Percentiles rank a stretch among this genome's conserved stretches.
These are phyloP conservation scores for Drosophila paranaensis DNA, from an alignment of 2,888 invertebrate species.

Conservation along the genomic window DNA sequence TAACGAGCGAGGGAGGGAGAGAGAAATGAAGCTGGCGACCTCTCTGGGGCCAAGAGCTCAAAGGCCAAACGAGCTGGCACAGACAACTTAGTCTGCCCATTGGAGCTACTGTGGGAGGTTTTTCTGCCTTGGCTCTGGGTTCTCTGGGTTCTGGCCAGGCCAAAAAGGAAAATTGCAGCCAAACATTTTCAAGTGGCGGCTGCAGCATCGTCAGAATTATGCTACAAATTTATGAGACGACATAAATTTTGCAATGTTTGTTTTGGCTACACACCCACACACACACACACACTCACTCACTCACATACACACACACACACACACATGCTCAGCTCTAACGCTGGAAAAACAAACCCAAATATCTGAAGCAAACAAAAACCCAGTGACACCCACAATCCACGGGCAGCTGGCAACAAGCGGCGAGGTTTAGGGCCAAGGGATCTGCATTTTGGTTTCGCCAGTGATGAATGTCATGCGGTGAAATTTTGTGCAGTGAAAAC, in stretches of 20 bases:
- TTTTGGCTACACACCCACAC: slow-evolving; percentile 63
- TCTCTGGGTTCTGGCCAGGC: slow-evolving; percentile 9
- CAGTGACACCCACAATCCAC: slow-evolving; percentile 40
- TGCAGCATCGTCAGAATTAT: slow-evolving; percentile 77
- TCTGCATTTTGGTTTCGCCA: slow-evolving; percentile 33
- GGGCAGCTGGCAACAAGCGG: slow-evolving; percentile 11
- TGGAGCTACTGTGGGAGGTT: neutral
- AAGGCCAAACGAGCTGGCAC: slow-evolving; percentile 66
- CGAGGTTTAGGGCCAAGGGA: slow-evolving; percentile 5
- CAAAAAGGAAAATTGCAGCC: slow-evolving; percentile 74
- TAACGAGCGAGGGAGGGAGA: slow-evolving; percentile 4
- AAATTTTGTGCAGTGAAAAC: slow-evolving; percentile 60
- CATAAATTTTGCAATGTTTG: slow-evolving; percentile 80
- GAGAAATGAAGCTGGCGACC: neutral
- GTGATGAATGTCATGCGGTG: slow-evolving; percentile 81
- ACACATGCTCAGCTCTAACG: slow-evolving; percentile 9
- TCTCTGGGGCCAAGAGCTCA: slow-evolving; percentile 46
- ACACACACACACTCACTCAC: slow-evolving; percentile 21
- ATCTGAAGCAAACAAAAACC: slow-evolving; percentile 66
- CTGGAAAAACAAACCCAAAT: slow-evolving; percentile 71
- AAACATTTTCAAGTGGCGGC: slow-evolving; percentile 79
- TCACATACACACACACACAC: slow-evolving; percentile 10
- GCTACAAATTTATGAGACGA: slow-evolving; percentile 81
- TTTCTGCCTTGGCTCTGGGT: neutral
- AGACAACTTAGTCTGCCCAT: slow-evolving; percentile 39